phyloP scores from a whole-genome alignment of 1,140 invertebrate species.

The Nebria ingens region DNA sequence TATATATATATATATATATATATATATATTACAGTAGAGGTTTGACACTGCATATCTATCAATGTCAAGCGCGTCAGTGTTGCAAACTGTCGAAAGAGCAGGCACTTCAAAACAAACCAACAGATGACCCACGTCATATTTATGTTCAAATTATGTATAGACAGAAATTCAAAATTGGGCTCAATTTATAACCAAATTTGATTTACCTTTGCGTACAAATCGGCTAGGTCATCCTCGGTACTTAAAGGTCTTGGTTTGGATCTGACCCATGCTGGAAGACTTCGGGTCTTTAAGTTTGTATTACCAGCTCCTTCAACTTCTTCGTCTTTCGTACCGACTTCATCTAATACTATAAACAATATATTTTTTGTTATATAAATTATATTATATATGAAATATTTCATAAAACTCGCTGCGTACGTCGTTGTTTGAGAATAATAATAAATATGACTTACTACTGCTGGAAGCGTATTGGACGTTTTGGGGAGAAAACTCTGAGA shows the following conservation, averaged over 20 bases:
- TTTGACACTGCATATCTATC: no score
- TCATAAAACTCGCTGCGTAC: not conserved
- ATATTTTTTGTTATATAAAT: slow-evolving; percentile 10
- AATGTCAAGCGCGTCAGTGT: no score
- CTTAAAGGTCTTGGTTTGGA: slow-evolving; percentile 51
- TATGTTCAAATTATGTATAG: no score
- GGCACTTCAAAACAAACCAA: no score
- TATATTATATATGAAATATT: slow-evolving; percentile 3
- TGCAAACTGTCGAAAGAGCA: no score
- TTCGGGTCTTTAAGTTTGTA: slow-evolving; percentile 51
- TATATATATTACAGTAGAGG: no score
- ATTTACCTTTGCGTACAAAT: slow-evolving; percentile 57
- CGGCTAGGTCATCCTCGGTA: slow-evolving; percentile 55
- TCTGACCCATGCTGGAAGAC: slow-evolving; percentile 54
- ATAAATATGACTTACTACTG: slow-evolving; percentile 41
- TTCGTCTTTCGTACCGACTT: slow-evolving; percentile 33
- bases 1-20: no score
- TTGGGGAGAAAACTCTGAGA: slow-evolving; percentile 41
- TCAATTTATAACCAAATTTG: not conserved
- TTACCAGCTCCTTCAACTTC: slow-evolving; percentile 35
- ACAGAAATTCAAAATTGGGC: no score
- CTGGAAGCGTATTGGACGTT: slow-evolving; percentile 49
- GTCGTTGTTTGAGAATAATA: slow-evolving; percentile 11
- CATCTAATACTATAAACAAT: slow-evolving; percentile 45
- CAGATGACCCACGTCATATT: no score